Evolutionary conservation across 2,797 vertebrate species (phyloP), one percentile per base, ranked within the genome.

Genomic region (Sarcoramphus papa): DNA sequence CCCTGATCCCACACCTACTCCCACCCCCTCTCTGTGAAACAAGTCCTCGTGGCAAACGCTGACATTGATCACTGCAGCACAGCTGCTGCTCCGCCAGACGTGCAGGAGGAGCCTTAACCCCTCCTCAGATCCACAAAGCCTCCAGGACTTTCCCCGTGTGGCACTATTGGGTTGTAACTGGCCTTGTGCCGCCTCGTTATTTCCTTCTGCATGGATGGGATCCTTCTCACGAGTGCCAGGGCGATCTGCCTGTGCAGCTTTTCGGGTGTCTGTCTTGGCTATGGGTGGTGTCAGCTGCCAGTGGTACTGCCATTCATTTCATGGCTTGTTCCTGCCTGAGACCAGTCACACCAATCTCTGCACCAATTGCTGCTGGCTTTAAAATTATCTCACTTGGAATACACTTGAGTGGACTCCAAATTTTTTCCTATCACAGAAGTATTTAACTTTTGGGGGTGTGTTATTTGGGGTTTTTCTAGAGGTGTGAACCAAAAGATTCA

Each of bases 61-160:
- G 93, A 90, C 92, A 22, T 3, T 40, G 82, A 84, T 80, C 56
- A 40, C 77, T 41, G 74, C 62, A 31, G 59, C 2, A 7, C 96
- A 96, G 96, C 95, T 97, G 96, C 88, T 57, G 88, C 70, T 60
- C 74, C 1, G 30, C 95, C 96, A 96, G 93, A 96, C 96, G 96
- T 93, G 82, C 78, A 54, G 64, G 35, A 64, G 86, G 18, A 96
- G 51, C 54, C n/a, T 33, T 59, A 47, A 28, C 16, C 78, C 48
- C 75, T 80, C 51, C 70, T 85, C 48, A 40, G 56, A 85, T 0
- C 72, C 57, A 40, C 10, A 25, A 31, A 92, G 7, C 75, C 59
- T 20, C 70, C 86, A 70, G 70, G 48, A 70, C 91, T 76, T 85
- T 47, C 56, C 54, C 43, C 0, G 1, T 23, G 31, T 7, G 1